Conservation (phyloP, 2,888 invertebrate species). For the Stramonita haemastoma region DNA sequence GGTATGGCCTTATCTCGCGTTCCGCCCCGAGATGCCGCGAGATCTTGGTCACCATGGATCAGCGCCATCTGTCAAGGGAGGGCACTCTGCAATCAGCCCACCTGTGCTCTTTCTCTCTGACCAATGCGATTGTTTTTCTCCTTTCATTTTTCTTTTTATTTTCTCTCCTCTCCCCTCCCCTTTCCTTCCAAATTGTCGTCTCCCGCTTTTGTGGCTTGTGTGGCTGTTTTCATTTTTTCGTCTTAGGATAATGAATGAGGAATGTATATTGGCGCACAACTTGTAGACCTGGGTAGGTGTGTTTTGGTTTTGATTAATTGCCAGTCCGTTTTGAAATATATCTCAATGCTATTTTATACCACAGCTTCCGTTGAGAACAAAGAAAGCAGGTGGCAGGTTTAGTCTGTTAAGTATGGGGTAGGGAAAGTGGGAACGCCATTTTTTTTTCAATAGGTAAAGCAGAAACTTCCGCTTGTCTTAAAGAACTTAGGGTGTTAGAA, state of each 20-base stretch:
- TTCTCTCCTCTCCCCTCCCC: background rate
- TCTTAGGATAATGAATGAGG: constrained; percentile 8
- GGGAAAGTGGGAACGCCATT: too few relatives aligned
- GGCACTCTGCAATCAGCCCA: constrained; percentile 19
- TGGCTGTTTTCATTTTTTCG: background rate
- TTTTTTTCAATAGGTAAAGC: too few relatives aligned
- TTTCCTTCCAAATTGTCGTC: background rate
- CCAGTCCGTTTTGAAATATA: background rate
- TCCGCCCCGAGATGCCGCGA: background rate
- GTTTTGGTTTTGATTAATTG: background rate
- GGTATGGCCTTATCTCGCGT: constrained; percentile 18
- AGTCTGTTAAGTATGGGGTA: too few relatives aligned
- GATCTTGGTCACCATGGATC: constrained; percentile 15
- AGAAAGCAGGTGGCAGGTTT: too few relatives aligned
- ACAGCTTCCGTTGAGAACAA: background rate
- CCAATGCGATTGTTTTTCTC: background rate
- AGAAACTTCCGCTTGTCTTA: too few relatives aligned
- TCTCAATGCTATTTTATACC: background rate
- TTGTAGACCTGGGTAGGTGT: background rate
- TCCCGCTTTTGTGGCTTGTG: background rate
- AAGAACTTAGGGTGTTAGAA: too few relatives aligned
- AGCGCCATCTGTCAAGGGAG: constrained; percentile 13
- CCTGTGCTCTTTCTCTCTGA: background rate
- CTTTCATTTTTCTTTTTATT: background rate
- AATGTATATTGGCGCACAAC: background rate